These are phyloP conservation scores for Pipistrellus nathusii DNA, from an alignment of 2,797 vertebrate species.

Conservation along the genomic window DNA sequence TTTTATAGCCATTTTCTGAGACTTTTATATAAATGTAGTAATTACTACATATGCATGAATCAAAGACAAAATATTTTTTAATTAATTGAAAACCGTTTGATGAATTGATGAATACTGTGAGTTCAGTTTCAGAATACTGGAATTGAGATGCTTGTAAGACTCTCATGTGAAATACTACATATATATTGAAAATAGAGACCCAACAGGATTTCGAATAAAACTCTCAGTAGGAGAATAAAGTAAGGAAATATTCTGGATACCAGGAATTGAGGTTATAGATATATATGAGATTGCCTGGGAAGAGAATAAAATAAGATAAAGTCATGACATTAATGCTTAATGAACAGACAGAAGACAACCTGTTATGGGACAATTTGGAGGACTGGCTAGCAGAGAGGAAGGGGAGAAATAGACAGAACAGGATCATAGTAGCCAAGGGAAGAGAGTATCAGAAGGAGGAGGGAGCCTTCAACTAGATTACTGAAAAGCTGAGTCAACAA, in stretches of 20 bases:
- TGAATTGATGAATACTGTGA: neutral
- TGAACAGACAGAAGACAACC: neutral
- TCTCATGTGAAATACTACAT: accelerated
- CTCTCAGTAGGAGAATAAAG: neutral
- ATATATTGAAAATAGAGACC: neutral
- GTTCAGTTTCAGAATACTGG: neutral
- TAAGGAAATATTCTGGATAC: neutral
- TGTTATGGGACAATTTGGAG: no score
- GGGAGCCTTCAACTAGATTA: neutral
- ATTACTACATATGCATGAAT: neutral
- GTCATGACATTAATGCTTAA: neutral
- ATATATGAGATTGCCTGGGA: neutral
- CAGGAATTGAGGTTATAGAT: neutral
- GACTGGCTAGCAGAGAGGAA: no score
- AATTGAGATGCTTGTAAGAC: neutral
- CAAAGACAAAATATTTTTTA: slow-evolving; percentile 21
- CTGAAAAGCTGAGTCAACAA: no score
- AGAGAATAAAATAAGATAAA: neutral
- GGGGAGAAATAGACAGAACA: accelerated
- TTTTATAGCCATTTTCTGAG: neutral
- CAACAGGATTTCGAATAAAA: neutral
- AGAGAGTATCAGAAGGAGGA: accelerated
- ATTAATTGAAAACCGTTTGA: slow-evolving; percentile 21
- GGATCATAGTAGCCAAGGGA: neutral
- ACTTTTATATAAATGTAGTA: neutral